These are phyloP conservation scores for Hydropotes inermis DNA, from an alignment of 2,113 vertebrate genomes.

Conservation along the genomic window DNA sequence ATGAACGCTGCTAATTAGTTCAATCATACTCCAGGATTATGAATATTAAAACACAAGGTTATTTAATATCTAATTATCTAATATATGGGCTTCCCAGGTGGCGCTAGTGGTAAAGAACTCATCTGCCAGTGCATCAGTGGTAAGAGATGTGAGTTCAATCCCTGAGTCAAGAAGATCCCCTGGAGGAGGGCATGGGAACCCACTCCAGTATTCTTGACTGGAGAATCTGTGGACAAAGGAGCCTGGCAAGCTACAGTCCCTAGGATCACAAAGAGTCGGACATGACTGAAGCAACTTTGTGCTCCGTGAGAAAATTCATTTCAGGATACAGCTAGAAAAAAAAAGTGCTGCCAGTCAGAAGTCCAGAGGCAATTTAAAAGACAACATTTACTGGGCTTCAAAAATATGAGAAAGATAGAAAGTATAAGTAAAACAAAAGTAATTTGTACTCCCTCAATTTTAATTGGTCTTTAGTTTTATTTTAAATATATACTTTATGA, in stretches of 20 bases:
- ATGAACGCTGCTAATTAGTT: conserved; percentile 10
- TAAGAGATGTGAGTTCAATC: neutral
- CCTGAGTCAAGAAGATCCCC: neutral
- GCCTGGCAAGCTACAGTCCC: neutral
- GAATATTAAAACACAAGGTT: neutral
- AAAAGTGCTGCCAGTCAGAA: neutral
- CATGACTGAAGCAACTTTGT: neutral
- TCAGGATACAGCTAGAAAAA: neutral
- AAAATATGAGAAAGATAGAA: conserved; percentile 7
- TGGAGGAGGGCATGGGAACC: neutral
- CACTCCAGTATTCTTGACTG: neutral
- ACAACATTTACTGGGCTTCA: neutral
- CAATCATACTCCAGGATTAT: neutral
- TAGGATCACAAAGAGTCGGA: neutral
- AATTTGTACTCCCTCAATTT: neutral
- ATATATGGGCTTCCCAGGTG: neutral
- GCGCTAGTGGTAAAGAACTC: neutral
- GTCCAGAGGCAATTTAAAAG: neutral
- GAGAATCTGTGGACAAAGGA: neutral
- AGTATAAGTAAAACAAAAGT: conserved; percentile 8
- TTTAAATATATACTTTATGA: conserved; percentile 2
- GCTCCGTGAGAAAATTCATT: neutral
- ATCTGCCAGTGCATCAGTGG: neutral
- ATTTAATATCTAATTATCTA: neutral
- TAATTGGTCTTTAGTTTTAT: neutral